phyloP scores from a whole-genome alignment of 2,888 invertebrate genomes.

The Scrobipalpa atriplicella region DNA sequence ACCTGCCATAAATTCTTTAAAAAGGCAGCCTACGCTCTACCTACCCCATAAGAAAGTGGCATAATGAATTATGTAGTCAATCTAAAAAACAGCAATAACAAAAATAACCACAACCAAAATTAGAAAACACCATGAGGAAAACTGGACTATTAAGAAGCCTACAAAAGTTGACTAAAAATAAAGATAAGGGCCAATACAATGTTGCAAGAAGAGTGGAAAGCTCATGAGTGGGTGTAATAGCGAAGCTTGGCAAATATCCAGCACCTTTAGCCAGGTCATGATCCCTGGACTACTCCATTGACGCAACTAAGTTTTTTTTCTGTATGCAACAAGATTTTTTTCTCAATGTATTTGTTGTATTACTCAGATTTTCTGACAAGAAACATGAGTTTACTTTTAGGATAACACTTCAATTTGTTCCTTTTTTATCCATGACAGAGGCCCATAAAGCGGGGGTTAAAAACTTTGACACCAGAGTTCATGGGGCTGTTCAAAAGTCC shows the following conservation, averaged over 20 bases:
- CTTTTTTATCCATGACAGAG: too few species aligned
- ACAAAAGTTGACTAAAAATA: not conserved
- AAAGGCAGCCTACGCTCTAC: too few species aligned
- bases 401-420: too few species aligned
- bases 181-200: conserved; percentile 10
- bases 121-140: not conserved
- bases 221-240: conserved; percentile 8
- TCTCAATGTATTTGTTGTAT: not conserved
- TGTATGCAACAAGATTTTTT: not conserved
- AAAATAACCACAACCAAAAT: not conserved
- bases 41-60: too few species aligned
- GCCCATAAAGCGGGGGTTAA: too few species aligned
- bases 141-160: not conserved
- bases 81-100: not conserved
- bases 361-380: not conserved
- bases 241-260: conserved; percentile 53
- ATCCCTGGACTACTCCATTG: conserved; percentile 22
- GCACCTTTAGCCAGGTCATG: conserved; percentile 51
- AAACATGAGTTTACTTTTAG: too few species aligned
- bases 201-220: conserved; percentile 17
- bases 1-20: too few species aligned
- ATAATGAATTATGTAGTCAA: too few species aligned
- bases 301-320: conserved; percentile 4
- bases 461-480: too few species aligned
- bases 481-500: too few species aligned